Conservation (phyloP, 2,888 invertebrate species). For the Molorchus minor region DNA sequence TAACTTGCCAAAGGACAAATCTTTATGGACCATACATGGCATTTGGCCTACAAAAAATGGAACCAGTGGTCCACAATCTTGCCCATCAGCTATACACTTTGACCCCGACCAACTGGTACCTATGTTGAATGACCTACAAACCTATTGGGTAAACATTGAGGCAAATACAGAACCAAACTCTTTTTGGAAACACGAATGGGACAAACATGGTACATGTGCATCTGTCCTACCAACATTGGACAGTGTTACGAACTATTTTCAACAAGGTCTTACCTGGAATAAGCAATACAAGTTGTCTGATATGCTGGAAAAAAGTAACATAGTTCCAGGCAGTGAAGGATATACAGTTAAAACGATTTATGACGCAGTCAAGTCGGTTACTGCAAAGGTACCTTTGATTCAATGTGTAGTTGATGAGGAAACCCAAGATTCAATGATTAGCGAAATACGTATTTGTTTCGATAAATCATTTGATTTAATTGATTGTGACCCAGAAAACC, state of each 20-base stretch:
- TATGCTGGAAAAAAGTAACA: slow-evolving; percentile 67
- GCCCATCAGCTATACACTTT: slow-evolving; percentile 75
- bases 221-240: slow-evolving; percentile 66
- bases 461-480: slow-evolving; percentile 71
- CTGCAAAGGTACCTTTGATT: slow-evolving; percentile 71
- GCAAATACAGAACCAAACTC: slow-evolving; percentile 64
- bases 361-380: slow-evolving; percentile 64
- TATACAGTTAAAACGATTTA: slow-evolving; percentile 65
- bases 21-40: slow-evolving; percentile 83
- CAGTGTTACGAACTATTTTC: slow-evolving; percentile 75
- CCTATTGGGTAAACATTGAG: slow-evolving; percentile 79
- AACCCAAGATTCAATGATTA: slow-evolving; percentile 68
- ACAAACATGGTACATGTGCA: slow-evolving; percentile 85
- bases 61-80: slow-evolving; percentile 74
- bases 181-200: slow-evolving; percentile 85
- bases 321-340: slow-evolving; percentile 66
- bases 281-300: slow-evolving; percentile 69
- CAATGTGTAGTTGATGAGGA: slow-evolving; percentile 71
- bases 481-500: slow-evolving; percentile 71
- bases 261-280: slow-evolving; percentile 70
- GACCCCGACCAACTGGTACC: slow-evolving; percentile 69
- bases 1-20: slow-evolving; percentile 67
- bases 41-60: slow-evolving; percentile 80
- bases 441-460: slow-evolving; percentile 80
- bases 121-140: slow-evolving; percentile 60